phyloP scores from a whole-genome alignment of 2,888 invertebrate genomes.

The Clostera curtula region DNA sequence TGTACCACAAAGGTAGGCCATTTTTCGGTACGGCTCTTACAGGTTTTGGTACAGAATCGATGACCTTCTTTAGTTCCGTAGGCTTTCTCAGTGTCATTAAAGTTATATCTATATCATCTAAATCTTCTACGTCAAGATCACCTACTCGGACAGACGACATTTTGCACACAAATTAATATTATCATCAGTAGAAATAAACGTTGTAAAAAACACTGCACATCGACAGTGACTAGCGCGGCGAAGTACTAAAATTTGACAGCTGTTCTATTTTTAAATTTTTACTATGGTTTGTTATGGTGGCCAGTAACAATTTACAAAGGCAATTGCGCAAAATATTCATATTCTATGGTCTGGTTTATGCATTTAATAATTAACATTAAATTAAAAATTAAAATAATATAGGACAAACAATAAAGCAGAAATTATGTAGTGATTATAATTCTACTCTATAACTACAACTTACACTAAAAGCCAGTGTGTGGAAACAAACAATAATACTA shows the following conservation, averaged over 20 bases:
- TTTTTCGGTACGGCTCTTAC: constrained; percentile 59
- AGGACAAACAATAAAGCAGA: too few species aligned
- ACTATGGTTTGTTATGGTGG: too few species aligned
- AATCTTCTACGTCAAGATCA: constrained; percentile 34
- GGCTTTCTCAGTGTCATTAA: constrained; percentile 62
- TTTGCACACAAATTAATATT: constrained; percentile 12
- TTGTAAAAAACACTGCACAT: constrained; percentile 24
- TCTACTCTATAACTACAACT: too few species aligned
- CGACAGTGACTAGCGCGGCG: constrained; percentile 12
- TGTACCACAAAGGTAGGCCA: constrained; percentile 70
- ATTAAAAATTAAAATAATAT: too few species aligned
- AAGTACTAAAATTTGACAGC: constrained; percentile 37
- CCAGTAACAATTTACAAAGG: too few species aligned
- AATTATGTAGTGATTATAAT: too few species aligned
- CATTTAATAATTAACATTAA: too few species aligned
- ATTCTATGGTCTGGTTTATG: too few species aligned
- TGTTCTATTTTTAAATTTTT: constrained; percentile 29
- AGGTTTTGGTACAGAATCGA: constrained; percentile 64
- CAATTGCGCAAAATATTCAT: too few species aligned
- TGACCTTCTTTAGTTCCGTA: constrained; percentile 60
- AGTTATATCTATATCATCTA: constrained; percentile 42
- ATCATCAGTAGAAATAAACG: constrained; percentile 24
- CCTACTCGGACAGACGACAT: constrained; percentile 31
- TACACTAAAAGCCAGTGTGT: too few species aligned
- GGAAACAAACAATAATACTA: too few species aligned